Conservation (phyloP, 1,140 invertebrate genomes). For the Rhagoletis pomonella region DNA sequence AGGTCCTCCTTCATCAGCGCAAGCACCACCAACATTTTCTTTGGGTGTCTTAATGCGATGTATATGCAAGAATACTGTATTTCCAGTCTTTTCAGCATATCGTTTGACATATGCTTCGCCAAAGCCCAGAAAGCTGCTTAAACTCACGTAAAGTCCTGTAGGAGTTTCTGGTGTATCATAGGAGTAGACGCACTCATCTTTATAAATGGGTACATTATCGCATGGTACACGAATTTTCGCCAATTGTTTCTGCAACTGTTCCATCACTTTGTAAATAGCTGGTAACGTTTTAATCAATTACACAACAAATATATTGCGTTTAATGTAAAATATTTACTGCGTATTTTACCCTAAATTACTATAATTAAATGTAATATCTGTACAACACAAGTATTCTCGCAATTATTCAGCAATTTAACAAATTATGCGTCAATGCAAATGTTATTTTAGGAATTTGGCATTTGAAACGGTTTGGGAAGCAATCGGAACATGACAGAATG, state of each 20-base stretch:
- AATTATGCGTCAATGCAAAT: not conserved
- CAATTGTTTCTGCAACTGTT: slow-evolving; percentile 44
- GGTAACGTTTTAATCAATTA: not conserved
- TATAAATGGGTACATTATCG: slow-evolving; percentile 82
- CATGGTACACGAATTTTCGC: slow-evolving; percentile 68
- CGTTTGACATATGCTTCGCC: slow-evolving; percentile 86
- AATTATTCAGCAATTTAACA: slow-evolving; percentile 47
- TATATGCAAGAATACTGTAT: slow-evolving; percentile 91
- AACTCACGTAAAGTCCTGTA: slow-evolving; percentile 92
- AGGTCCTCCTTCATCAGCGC: slow-evolving; percentile 82
- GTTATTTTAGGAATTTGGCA: not conserved
- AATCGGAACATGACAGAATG: not conserved
- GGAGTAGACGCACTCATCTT: slow-evolving; percentile 98
- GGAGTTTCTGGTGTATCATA: slow-evolving; percentile 96
- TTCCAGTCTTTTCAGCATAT: slow-evolving; percentile 86
- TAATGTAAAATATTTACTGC: not conserved
- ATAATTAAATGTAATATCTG: not conserved
- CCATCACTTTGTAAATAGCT: not conserved
- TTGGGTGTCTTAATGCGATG: slow-evolving; percentile 78
- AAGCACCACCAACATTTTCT: slow-evolving; percentile 69
- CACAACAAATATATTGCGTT: not conserved
- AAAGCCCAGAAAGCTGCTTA: slow-evolving; percentile 91
- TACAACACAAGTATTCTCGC: not conserved
- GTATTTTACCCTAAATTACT: not conserved
- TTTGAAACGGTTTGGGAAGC: not conserved